A percentile compares a stretch with the other conserved stretches of the same genome.
These are phyloP conservation scores for Bibio marci DNA, from an alignment of 2,888 invertebrate genomes.

Conservation along the genomic window DNA sequence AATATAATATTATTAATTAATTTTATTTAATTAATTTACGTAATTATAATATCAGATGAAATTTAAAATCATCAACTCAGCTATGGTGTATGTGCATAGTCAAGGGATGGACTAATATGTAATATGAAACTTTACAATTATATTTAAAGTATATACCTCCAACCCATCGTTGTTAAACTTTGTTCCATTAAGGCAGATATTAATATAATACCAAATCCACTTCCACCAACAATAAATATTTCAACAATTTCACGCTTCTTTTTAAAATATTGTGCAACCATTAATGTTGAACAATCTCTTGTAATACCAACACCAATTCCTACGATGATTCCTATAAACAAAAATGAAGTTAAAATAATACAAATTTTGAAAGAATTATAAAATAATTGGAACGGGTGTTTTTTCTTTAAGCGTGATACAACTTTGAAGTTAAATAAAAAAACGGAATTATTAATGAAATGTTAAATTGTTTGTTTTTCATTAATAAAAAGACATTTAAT, in stretches of 20 bases:
- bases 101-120: too few species aligned
- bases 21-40: neutral
- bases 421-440: too few species aligned
- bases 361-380: neutral
- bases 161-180: conserved; percentile 32
- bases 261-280: conserved; percentile 86
- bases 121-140: too few species aligned
- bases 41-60: too few species aligned
- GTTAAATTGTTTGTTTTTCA: too few species aligned
- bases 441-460: too few species aligned
- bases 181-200: conserved; percentile 70
- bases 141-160: conserved; percentile 7
- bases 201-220: conserved; percentile 66
- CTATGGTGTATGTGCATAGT: too few species aligned
- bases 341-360: conserved; percentile 3
- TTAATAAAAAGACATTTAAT: too few species aligned
- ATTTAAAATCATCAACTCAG: too few species aligned
- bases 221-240: conserved; percentile 73
- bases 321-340: conserved; percentile 38
- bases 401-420: too few species aligned
- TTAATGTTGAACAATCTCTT: conserved; percentile 68
- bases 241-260: conserved; percentile 68
- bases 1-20: conserved; percentile 3
- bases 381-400: too few species aligned
- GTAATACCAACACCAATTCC: conserved; percentile 76